phyloP scores from a whole-genome alignment of 2,797 vertebrate genomes.

The Novumbra hubbsi region DNA sequence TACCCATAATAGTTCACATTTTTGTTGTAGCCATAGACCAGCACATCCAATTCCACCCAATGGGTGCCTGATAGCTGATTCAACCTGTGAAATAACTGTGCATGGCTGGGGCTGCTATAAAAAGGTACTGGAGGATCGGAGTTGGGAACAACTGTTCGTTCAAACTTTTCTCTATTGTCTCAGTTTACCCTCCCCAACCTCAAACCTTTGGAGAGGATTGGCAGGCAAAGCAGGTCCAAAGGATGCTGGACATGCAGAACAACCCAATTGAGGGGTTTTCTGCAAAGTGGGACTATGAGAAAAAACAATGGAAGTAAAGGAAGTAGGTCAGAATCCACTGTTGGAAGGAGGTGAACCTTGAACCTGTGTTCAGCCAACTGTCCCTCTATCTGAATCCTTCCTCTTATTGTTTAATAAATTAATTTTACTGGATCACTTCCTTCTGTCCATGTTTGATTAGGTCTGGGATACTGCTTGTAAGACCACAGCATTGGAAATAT shows the following conservation, averaged over 20 bases:
- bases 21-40: too few relatives aligned
- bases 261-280: conserved; percentile 79
- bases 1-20: too few relatives aligned
- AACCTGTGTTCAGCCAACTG: background rate
- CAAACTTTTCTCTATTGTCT: background rate
- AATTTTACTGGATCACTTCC: conserved; percentile 20
- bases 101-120: too few relatives aligned
- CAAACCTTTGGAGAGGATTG: conserved; percentile 73
- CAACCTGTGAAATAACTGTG: too few relatives aligned
- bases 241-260: conserved; percentile 82
- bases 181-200: conserved; percentile 76
- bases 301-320: conserved; percentile 83
- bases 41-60: too few relatives aligned
- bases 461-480: too few relatives aligned
- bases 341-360: background rate
- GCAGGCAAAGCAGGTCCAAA: conserved; percentile 75
- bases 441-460: conserved; percentile 4
- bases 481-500: too few relatives aligned
- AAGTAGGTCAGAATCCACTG: conserved; percentile 1
- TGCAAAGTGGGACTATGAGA: conserved; percentile 83
- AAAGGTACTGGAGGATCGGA: background rate
- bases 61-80: too few relatives aligned
- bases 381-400: conserved; percentile 10
- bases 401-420: conserved; percentile 18
- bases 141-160: background rate